phyloP scores from a whole-genome alignment of 2,113 vertebrate species.

The Hucho hucho region DNA sequence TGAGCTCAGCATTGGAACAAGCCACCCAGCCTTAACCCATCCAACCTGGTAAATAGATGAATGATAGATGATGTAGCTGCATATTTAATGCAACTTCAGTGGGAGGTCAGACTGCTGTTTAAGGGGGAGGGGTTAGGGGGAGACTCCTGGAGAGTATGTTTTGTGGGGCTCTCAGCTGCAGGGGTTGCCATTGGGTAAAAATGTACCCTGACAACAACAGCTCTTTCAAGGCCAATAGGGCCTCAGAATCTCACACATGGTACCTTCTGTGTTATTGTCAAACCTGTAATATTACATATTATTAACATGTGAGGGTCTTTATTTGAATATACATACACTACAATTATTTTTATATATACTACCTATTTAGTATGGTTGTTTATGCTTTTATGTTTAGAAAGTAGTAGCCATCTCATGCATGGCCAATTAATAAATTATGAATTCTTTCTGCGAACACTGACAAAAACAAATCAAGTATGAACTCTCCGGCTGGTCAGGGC shows the following conservation, averaged over 20 bases:
- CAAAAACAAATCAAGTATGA: constrained; percentile 36
- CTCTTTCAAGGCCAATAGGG: constrained; percentile 27
- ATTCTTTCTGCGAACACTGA: constrained; percentile 26
- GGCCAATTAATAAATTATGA: constrained; percentile 34
- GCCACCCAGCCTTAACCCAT: too few species aligned
- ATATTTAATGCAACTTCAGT: constrained; percentile 58
- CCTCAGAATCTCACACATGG: constrained; percentile 4
- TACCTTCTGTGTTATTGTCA: not conserved
- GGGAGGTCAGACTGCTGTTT: constrained; percentile 43
- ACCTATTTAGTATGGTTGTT: not conserved
- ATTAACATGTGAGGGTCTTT: not conserved
- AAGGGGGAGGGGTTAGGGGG: not conserved
- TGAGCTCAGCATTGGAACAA: too few species aligned
- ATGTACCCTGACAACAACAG: constrained; percentile 51
- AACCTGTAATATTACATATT: not conserved
- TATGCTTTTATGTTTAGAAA: constrained; percentile 20
- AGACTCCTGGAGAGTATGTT: constrained; percentile 17
- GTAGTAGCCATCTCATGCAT: constrained; percentile 19
- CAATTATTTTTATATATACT: not conserved
- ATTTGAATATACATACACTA: too few species aligned
- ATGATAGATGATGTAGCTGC: constrained; percentile 55
- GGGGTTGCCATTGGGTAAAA: constrained; percentile 41
- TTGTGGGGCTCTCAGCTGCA: not conserved
- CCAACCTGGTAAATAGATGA: constrained; percentile 29
- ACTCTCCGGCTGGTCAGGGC: constrained; percentile 23